Percentiles rank a stretch among this genome's conserved stretches.
phyloP scores from a whole-genome alignment of 2,888 invertebrate species.

The Ophion slaviceki region DNA sequence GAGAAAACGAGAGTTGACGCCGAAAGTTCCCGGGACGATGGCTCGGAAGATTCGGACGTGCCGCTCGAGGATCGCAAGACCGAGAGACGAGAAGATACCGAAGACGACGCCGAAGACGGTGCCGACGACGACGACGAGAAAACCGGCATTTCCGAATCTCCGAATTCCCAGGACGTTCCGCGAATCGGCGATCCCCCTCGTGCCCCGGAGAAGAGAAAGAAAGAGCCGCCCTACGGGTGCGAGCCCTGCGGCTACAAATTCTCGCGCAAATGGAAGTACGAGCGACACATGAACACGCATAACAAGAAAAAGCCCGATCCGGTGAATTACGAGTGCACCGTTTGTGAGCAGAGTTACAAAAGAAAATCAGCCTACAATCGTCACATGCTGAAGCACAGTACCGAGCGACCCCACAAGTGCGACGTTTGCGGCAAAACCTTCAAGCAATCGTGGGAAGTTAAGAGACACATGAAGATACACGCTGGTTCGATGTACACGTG shows the following conservation, averaged over 20 bases:
- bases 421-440: constrained; percentile 63
- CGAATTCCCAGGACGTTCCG: neutral
- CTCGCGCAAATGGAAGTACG: constrained; percentile 40
- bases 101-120: neutral
- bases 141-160: neutral
- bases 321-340: neutral
- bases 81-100: neutral
- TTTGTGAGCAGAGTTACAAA: neutral
- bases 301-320: constrained; percentile 8
- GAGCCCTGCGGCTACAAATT: constrained; percentile 42
- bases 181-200: neutral
- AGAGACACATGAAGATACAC: constrained; percentile 67
- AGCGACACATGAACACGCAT: constrained; percentile 53
- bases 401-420: constrained; percentile 60
- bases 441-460: constrained; percentile 63
- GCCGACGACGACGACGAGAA: neutral
- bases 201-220: neutral
- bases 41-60: constrained; percentile 10
- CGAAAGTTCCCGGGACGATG: neutral
- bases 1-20: neutral
- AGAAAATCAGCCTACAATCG: constrained; percentile 17
- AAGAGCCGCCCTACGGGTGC: constrained; percentile 16
- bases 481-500: constrained; percentile 49
- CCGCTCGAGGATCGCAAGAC: constrained; percentile 8
- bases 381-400: constrained; percentile 62